phyloP scores from a whole-genome alignment of 2,797 vertebrate species.

The Atherinosoma microstoma region DNA sequence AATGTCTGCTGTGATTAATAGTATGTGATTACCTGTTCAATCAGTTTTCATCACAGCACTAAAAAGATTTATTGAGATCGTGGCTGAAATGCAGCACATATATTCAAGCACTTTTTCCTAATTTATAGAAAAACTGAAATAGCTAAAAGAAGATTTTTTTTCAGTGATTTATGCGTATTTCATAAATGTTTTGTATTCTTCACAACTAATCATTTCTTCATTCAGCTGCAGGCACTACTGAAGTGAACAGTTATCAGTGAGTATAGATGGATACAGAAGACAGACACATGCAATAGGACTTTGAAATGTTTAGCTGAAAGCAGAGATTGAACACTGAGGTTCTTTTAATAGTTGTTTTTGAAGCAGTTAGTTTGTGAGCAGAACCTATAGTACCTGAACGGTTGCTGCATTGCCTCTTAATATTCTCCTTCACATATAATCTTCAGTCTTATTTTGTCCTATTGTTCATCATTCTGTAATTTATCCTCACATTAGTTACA shows the following conservation, averaged over 20 bases:
- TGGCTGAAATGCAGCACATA: conserved; percentile 27
- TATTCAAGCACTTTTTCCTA: conserved; percentile 21
- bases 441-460: conserved; percentile 16
- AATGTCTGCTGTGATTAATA: conserved; percentile 64
- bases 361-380: conserved; percentile 30
- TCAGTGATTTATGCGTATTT: conserved; percentile 5
- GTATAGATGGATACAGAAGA: conserved; percentile 35
- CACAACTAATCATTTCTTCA: conserved; percentile 8
- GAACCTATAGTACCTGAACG: conserved; percentile 17
- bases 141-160: not conserved
- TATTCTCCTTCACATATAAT: conserved; percentile 14
- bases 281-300: conserved; percentile 28
- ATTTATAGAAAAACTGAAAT: conserved; percentile 15
- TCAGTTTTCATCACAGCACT: conserved; percentile 41
- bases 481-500: conserved; percentile 23
- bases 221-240: conserved; percentile 12
- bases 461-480: conserved; percentile 17
- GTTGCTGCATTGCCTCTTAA: conserved; percentile 29
- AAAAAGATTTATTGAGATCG: conserved; percentile 37
- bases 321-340: conserved; percentile 18
- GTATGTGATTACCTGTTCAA: conserved; percentile 54
- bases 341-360: conserved; percentile 34
- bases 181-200: conserved; percentile 7
- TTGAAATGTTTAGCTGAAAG: conserved; percentile 26
- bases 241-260: conserved; percentile 20